These are phyloP conservation scores for Celastrina argiolus DNA, from an alignment of 2,888 invertebrate genomes.

Conservation along the genomic window DNA sequence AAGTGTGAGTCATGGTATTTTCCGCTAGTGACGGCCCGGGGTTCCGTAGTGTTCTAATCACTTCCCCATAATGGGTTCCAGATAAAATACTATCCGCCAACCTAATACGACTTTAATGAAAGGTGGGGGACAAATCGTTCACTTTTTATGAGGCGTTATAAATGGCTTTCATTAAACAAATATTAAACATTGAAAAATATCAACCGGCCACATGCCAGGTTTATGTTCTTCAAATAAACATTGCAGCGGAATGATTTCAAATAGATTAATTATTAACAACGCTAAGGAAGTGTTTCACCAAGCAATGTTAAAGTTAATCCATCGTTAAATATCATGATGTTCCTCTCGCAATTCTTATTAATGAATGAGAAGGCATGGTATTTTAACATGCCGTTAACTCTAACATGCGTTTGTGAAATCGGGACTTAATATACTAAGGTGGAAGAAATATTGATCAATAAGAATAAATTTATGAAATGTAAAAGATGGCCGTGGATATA, in stretches of 20 bases:
- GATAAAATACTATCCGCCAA: slow-evolving; percentile 8
- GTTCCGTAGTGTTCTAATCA: neutral
- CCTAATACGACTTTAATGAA: slow-evolving; percentile 17
- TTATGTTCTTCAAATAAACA: neutral
- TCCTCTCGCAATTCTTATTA: too few relatives aligned
- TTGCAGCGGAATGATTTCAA: neutral
- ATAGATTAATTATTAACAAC: neutral
- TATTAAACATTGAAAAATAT: slow-evolving; percentile 7
- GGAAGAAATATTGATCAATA: too few relatives aligned
- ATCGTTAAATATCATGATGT: too few relatives aligned
- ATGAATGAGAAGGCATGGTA: too few relatives aligned
- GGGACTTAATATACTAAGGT: too few relatives aligned
- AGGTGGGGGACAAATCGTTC: neutral
- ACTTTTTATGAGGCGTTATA: slow-evolving; percentile 2
- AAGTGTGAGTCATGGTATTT: slow-evolving; percentile 6
- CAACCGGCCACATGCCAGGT: neutral
- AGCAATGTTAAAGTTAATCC: too few relatives aligned
- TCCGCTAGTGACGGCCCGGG: neutral
- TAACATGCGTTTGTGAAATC: too few relatives aligned
- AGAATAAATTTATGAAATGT: too few relatives aligned
- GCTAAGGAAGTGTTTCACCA: neutral
- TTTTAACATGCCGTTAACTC: too few relatives aligned
- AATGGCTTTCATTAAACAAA: slow-evolving; percentile 6
- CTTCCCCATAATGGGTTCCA: neutral
- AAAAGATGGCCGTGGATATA: too few relatives aligned